These are phyloP conservation scores for Crax fasciolata DNA, from an alignment of 2,797 vertebrate genomes.

Conservation along the genomic window DNA sequence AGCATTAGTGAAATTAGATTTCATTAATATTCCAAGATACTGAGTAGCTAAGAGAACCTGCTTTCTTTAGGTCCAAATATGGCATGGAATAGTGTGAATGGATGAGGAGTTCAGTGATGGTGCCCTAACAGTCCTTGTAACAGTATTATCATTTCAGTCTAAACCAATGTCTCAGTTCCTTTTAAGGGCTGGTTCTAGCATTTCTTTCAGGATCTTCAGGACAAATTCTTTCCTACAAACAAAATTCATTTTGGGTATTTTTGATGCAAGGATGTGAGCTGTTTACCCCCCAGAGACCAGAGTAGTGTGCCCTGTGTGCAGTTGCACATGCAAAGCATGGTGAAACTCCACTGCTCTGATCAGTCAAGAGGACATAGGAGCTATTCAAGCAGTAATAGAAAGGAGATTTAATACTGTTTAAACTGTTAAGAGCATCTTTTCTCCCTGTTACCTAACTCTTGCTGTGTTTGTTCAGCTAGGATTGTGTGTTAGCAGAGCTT, in stretches of 20 bases:
- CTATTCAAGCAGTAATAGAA: background rate
- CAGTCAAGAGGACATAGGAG: background rate
- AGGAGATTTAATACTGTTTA: background rate
- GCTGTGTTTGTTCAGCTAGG: constrained; percentile 90
- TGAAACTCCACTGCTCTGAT: background rate
- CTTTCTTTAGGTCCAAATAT: background rate
- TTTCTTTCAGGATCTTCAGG: background rate
- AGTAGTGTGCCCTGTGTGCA: accelerated
- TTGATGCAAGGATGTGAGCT: background rate
- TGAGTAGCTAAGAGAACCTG: constrained; percentile 1
- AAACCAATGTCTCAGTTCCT: background rate
- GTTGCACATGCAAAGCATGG: accelerated
- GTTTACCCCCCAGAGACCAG: background rate
- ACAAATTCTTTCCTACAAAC: background rate
- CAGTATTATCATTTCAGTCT: background rate
- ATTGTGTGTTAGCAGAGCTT: constrained; percentile 96
- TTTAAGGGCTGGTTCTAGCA: background rate
- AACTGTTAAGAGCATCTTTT: background rate
- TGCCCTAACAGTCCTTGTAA: background rate
- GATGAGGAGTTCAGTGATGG: background rate
- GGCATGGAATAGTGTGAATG: background rate
- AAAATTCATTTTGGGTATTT: background rate
- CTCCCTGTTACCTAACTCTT: constrained; percentile 71
- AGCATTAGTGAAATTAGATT: constrained; percentile 43
- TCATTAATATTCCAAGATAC: constrained; percentile 18